These are phyloP conservation scores for Anguilla obscura DNA, from an alignment of 2,797 vertebrate species.

Conservation along the genomic window DNA sequence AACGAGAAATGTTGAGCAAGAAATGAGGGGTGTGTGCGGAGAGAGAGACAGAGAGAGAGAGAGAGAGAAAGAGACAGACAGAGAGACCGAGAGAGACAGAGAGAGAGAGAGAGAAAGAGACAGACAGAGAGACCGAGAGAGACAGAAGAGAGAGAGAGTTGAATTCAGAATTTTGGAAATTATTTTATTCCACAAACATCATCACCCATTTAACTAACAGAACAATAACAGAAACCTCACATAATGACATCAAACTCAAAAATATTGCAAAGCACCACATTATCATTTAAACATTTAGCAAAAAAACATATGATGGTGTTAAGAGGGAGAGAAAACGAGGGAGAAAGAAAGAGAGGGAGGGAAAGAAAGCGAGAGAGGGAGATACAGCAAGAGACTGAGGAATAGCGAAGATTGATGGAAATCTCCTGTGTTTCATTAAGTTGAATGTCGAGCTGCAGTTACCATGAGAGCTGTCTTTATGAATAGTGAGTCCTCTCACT, in stretches of 20 bases:
- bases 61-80: too few species aligned
- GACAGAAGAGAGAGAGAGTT: background rate
- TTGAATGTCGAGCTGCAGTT: slow-evolving; percentile 44
- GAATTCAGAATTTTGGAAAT: background rate
- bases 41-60: too few species aligned
- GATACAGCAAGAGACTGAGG: background rate
- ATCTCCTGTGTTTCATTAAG: slow-evolving; percentile 55
- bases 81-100: too few species aligned
- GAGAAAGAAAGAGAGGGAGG: background rate
- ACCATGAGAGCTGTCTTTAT: slow-evolving; percentile 48
- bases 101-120: too few species aligned
- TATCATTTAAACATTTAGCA: too few species aligned
- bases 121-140: too few species aligned
- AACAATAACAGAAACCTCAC: background rate
- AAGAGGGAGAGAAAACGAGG: background rate
- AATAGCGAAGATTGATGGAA: slow-evolving; percentile 45
- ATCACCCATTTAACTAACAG: background rate
- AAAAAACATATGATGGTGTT: too few species aligned
- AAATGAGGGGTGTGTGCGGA: too few species aligned
- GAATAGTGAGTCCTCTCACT: slow-evolving; percentile 45
- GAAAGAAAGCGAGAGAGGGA: slow-evolving; percentile 16
- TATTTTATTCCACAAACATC: background rate
- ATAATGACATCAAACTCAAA: background rate
- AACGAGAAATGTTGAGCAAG: background rate
- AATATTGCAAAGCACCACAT: too few species aligned